Evolutionary conservation across 2,113 vertebrate species (phyloP), one percentile per base, ranked within the genome.

Genomic region (Emydura subglobosa): DNA sequence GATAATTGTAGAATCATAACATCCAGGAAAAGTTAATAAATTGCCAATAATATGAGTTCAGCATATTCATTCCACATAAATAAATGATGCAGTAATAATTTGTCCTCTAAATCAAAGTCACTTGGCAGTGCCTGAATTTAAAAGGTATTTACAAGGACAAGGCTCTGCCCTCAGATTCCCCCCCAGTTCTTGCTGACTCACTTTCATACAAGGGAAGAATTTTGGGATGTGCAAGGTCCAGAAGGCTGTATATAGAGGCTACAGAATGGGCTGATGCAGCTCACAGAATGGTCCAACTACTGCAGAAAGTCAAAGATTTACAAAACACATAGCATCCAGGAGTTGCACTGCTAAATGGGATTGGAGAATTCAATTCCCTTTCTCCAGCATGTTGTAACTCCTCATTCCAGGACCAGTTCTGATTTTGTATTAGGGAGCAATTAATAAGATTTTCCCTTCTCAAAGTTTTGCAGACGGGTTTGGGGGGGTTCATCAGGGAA

Each of bases 151-250:
- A 54, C 2, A 78, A 22, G 85, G 6, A 79, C 57, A 59, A 85
- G 4, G 55, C 2, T 68, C 11, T 78, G 53, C 53, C 83, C 50
- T 91, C 22, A 74, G 12, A 81, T 53, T 59, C 10, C 57, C 57
- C 57, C 57, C 13, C 57, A 12, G 79, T 16, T 50, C 17, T 25
- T 24, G 34, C 47, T n/a, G 57, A 76, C 11, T 83, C 44, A 17
- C 3, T 1, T 34, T 19, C 34, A 34, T 0, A 0, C 31, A 49
- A 92, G 27, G 19, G 16, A 82, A 21, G 68, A 14, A 10, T 0
- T 39, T 3, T 47, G 27, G 91, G 86, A 86, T 10, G 55, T 0
- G 72, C 68, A 91, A 89, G 7, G n/a, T 1, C 21, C 39, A 79
- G 1, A 78, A 55, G 4, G 7, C 1, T 51, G 14, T 27, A 72